Base-by-base conservation (phyloP, 2,888 invertebrate genomes). In the Barypeithes pellucidus region DNA sequence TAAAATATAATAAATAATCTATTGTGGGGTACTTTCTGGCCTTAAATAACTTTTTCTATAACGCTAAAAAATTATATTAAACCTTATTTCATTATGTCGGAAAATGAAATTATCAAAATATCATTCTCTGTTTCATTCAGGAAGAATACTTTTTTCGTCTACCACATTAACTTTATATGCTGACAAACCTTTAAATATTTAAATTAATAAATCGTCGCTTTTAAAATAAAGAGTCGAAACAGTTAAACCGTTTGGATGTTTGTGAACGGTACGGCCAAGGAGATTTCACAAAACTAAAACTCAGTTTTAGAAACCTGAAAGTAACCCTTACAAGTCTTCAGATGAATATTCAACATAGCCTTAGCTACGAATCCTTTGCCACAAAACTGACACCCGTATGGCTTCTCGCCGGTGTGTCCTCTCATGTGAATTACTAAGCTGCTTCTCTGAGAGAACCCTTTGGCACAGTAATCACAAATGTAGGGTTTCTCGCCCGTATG, bases 381-480 rank as follows among this genome's bases (percentile, higher is more conserved):
- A 83, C 91, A 91, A 77, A 89, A 85, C 73, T 84, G 86, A 82
- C 91, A 91, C 67, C 85, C 86, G 85, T 90, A 91, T 0, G 91
- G 91, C 75, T 89, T 86, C 77, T 89, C 89, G 33, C 91, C 91
- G 73, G 89, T 89, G 85, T 91, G 91, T 81, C 89, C 89, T 80
- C 91, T 85, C 83, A 90, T 90, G 83, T 91, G 91, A 75, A 90
- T 90, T 75, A 90, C 90, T 76, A 91, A 87, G 76, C 90, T 91
- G 77, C 90, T 89, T 14, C 90, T 86, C 84, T 91, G 91, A 33
- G 89, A 89, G 86, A 91, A 91, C 12, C 89, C 89, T 84, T 91
- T 90, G 36, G 88, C 88, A 84, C 91, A 91, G 82, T 88, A 88
- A 75, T 89, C 87, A 83, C 91, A 91, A n/a, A 82, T 80, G 74